Percentiles rank a stretch among this genome's conserved stretches.
Conservation (phyloP, 2,113 vertebrate species). For the Dicrurus megarhynchus region DNA sequence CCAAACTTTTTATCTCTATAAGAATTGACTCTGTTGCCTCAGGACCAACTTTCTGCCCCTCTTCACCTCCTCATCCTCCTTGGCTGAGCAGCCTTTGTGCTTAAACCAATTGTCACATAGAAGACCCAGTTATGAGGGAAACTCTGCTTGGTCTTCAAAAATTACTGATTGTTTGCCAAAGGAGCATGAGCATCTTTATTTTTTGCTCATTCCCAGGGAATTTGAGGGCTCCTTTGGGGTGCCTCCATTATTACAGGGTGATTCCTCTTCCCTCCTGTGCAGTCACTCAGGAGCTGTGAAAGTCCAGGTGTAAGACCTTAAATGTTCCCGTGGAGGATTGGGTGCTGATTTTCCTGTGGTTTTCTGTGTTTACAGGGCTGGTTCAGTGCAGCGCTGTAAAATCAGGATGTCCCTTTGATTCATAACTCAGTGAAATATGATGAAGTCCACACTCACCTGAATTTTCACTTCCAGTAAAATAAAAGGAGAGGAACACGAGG, state of each 20-base stretch:
- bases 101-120: background rate
- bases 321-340: background rate
- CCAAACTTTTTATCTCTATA: rapidly evolving
- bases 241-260: background rate
- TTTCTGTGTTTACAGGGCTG: background rate
- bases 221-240: background rate
- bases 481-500: background rate
- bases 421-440: background rate
- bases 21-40: background rate
- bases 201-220: too few species aligned
- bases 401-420: background rate
- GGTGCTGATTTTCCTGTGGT: background rate
- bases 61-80: background rate
- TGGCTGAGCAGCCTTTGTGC: background rate
- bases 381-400: background rate
- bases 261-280: background rate
- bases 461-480: background rate
- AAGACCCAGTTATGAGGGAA: background rate
- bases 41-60: background rate
- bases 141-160: too few species aligned
- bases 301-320: rapidly evolving
- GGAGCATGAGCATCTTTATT: background rate
- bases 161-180: background rate
- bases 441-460: background rate
- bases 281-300: background rate